Evolutionary conservation across 2,113 vertebrate genomes (phyloP).

Genomic region (Gymnarchus niloticus): DNA sequence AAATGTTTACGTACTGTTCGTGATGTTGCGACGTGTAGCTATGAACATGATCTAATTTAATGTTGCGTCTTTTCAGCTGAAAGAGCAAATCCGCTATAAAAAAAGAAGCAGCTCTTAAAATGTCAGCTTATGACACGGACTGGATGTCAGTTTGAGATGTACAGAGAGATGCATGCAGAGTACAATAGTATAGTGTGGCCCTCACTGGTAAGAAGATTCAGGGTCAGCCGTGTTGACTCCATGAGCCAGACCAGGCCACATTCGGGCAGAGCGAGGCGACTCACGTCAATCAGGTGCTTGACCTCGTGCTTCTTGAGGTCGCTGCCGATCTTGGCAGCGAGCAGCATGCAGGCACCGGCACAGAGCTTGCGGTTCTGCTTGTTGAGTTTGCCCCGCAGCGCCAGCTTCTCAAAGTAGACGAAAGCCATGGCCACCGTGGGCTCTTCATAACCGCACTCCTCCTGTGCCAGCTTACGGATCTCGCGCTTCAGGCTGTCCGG

Average conservation of each 20-base stretch:
- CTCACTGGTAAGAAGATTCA: not conserved
- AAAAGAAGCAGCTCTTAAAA: not conserved
- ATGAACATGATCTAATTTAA: not conserved
- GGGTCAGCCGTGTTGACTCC: not conserved
- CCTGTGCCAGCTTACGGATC: slow-evolving; percentile 90
- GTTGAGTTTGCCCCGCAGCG: slow-evolving; percentile 93
- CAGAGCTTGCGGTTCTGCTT: slow-evolving; percentile 98
- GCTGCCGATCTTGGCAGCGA: slow-evolving; percentile 93
- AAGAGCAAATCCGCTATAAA: not conserved
- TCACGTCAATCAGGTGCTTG: slow-evolving; percentile 92
- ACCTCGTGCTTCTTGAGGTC: slow-evolving; percentile 96
- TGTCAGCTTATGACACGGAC: not conserved
- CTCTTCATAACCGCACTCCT: slow-evolving; percentile 90
- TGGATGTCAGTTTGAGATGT: not conserved
- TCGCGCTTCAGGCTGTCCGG: slow-evolving; percentile 83
- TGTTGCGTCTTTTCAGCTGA: not conserved
- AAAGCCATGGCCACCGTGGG: slow-evolving; percentile 96
- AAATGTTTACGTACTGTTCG: not conserved
- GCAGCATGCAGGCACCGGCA: slow-evolving; percentile 86
- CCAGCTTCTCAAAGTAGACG: slow-evolving; percentile 98
- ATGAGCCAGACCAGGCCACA: too few species aligned
- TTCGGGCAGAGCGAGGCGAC: slow-evolving; percentile 42
- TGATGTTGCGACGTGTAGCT: not conserved
- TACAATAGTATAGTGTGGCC: not conserved
- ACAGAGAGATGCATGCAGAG: not conserved